Conservation (phyloP, 2,797 vertebrate genomes). For the Nyctalus aviator region DNA sequence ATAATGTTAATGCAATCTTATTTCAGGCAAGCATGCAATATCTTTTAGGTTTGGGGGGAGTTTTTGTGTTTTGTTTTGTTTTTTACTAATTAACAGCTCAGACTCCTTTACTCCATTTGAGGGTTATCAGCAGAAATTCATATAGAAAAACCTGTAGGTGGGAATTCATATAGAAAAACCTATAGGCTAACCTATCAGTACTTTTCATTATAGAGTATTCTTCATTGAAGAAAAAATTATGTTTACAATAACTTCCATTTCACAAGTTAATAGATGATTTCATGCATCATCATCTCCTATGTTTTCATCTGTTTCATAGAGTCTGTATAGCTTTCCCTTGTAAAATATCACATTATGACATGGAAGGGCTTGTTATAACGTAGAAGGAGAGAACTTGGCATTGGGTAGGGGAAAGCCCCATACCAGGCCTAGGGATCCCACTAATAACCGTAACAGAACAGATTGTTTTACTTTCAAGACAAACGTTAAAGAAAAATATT, state of each 20-base stretch:
- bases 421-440: neutral
- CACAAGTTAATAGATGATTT: neutral
- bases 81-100: neutral
- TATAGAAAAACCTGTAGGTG: neutral
- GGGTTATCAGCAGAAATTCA: neutral
- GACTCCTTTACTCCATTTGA: neutral
- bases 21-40: neutral
- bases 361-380: neutral
- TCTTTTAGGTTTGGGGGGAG: neutral
- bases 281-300: neutral
- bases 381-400: neutral
- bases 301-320: neutral
- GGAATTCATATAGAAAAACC: neutral
- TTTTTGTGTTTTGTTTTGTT: neutral
- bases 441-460: neutral
- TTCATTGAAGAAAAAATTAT: neutral
- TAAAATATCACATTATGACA: neutral
- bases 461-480: neutral
- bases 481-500: constrained; percentile 12
- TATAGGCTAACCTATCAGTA: neutral
- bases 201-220: neutral
- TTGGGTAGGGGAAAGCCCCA: neutral
- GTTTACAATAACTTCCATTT: neutral
- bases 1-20: neutral
- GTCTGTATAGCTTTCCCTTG: neutral